Evolutionary conservation across 2,888 invertebrate genomes (phyloP), one percentile per base, ranked within the genome.

Genomic region (Eueremaeus valkanovi): DNA sequence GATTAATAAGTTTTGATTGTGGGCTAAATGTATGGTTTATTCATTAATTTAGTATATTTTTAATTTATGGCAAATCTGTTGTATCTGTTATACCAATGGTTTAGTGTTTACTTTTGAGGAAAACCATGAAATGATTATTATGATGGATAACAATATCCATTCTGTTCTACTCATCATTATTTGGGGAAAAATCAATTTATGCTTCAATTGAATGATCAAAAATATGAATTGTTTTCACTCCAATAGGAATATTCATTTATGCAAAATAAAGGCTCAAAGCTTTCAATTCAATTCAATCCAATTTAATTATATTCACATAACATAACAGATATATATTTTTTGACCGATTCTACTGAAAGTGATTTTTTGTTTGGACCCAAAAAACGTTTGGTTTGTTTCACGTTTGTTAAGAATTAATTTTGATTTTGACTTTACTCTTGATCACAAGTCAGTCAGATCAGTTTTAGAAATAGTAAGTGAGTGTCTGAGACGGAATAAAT

Each of bases 401-500:
- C n/a, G n/a, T n/a, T n/a, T n/a, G n/a, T n/a, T n/a, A n/a, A n/a
- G n/a, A n/a, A n/a, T n/a, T n/a, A n/a, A n/a, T n/a, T n/a, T n/a
- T n/a, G n/a, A n/a, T n/a, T n/a, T n/a, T n/a, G n/a, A n/a, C n/a
- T n/a, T n/a, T n/a, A n/a, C n/a, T n/a, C n/a, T n/a, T n/a, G n/a
- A n/a, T n/a, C n/a, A n/a, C n/a, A n/a, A n/a, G n/a, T n/a, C n/a
- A n/a, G n/a, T n/a, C n/a, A n/a, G n/a, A n/a, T n/a, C n/a, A n/a
- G n/a, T n/a, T n/a, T n/a, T n/a, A n/a, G n/a, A n/a, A n/a, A 36
- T 36, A 36, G 36, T 5, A 11, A 36, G 11, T 36, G 11, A 27
- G 27, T 55, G 55, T 55, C 55, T 55, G 55, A 55, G 55, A 55
- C 55, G 55, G 55, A 49, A 24, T 55, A 55, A 55, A 55, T 55